These are phyloP conservation scores for Hylaeus volcanicus DNA, from an alignment of 1,140 invertebrate species.

Conservation along the genomic window DNA sequence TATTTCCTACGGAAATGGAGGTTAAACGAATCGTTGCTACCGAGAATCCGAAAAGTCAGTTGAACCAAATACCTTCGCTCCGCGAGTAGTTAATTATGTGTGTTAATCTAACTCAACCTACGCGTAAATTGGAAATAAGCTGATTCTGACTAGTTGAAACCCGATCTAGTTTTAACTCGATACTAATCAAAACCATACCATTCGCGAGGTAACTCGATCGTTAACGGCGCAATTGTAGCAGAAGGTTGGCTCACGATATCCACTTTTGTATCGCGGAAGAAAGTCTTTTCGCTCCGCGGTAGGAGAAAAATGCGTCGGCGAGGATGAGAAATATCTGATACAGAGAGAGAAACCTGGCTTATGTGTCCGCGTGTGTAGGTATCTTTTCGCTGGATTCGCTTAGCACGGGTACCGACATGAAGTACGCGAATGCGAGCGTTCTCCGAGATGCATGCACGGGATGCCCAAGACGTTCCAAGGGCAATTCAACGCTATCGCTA, in stretches of 20 bases:
- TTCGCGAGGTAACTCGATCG: neutral
- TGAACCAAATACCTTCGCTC: too few species aligned
- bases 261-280: neutral
- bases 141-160: neutral
- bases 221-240: neutral
- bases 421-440: constrained; percentile 52
- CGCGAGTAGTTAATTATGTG: too few species aligned
- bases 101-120: too few species aligned
- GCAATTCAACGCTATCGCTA: constrained; percentile 54
- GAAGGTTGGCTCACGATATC: neutral
- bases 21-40: too few species aligned
- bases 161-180: neutral
- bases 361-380: constrained; percentile 38
- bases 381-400: constrained; percentile 51
- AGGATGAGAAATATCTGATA: constrained; percentile 52
- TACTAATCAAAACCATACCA: neutral
- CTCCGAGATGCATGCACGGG: constrained; percentile 28
- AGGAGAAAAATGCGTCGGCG: constrained; percentile 51
- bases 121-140: too few species aligned
- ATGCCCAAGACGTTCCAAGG: constrained; percentile 44
- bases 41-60: too few species aligned
- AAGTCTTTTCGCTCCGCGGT: constrained; percentile 29
- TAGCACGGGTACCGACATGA: constrained; percentile 30
- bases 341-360: constrained; percentile 49
- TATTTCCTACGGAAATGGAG: too few species aligned